phyloP scores from a whole-genome alignment of 2,797 vertebrate genomes.

The Pyrocephalus nanus region DNA sequence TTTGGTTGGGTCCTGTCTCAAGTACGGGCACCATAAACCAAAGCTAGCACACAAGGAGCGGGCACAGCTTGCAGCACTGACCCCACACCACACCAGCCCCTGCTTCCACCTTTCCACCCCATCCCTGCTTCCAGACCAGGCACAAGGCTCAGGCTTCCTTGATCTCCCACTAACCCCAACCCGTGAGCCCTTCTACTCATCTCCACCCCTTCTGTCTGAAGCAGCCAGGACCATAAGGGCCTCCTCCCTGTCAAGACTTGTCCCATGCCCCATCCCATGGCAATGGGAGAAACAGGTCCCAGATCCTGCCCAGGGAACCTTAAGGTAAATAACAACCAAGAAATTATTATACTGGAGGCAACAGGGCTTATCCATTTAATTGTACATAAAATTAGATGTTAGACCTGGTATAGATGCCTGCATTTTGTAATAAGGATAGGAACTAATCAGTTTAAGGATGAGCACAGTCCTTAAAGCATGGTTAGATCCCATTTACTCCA shows the following conservation, averaged over 20 bases:
- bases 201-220: fast-evolving
- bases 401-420: constrained; percentile 24
- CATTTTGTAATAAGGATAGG: constrained; percentile 19
- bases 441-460: constrained; percentile 54
- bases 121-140: background rate
- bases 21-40: fast-evolving
- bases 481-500: constrained; percentile 56
- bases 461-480: constrained; percentile 19
- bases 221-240: background rate
- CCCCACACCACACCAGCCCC: no score
- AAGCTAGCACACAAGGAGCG: fast-evolving
- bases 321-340: background rate
- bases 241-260: background rate
- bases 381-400: constrained; percentile 24
- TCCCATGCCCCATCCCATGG: fast-evolving
- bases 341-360: background rate
- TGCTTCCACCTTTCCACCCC: background rate
- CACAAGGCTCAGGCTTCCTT: fast-evolving
- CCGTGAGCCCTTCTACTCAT: background rate
- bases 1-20: background rate
- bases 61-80: no score
- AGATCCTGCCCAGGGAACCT: background rate
- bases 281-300: background rate
- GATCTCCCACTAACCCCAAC: fast-evolving
- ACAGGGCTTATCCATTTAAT: background rate